Conservation (phyloP, 2,888 invertebrate species). For the Lutraria lutraria region DNA sequence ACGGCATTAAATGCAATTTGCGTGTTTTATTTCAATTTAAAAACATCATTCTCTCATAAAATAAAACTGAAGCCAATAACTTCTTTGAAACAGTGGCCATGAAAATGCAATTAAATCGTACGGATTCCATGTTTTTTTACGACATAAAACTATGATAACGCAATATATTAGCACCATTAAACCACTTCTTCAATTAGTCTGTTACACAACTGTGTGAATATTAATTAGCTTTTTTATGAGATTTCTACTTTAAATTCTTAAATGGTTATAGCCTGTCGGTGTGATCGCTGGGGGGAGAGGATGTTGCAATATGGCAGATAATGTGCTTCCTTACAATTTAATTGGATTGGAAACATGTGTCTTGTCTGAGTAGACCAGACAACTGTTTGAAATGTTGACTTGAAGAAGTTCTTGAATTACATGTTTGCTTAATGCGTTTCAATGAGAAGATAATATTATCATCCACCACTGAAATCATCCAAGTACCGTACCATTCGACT, state of each 20-base stretch:
- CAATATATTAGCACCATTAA: neutral
- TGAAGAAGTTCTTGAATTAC: too few species aligned
- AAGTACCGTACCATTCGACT: too few species aligned
- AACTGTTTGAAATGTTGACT: too few species aligned
- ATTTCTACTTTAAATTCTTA: slow-evolving; percentile 2
- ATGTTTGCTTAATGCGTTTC: too few species aligned
- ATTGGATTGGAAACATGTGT: neutral
- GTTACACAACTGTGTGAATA: neutral
- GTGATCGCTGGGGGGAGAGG: neutral
- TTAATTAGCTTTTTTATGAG: neutral
- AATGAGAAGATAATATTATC: too few species aligned
- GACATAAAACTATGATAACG: neutral
- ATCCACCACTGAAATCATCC: too few species aligned
- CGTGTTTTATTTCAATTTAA: neutral
- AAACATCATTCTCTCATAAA: neutral
- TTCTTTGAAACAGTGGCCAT: neutral
- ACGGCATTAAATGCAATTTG: neutral
- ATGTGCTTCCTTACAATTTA: neutral
- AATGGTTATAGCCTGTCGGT: neutral
- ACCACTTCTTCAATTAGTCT: slow-evolving; percentile 9
- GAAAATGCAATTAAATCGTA: neutral
- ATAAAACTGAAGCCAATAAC: neutral
- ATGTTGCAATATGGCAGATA: neutral
- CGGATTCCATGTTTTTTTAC: neutral
- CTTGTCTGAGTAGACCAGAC: neutral